Evolutionary conservation across 2,888 invertebrate species (phyloP), one percentile per base, ranked within the genome.

Genomic region (Beris morrisii): DNA sequence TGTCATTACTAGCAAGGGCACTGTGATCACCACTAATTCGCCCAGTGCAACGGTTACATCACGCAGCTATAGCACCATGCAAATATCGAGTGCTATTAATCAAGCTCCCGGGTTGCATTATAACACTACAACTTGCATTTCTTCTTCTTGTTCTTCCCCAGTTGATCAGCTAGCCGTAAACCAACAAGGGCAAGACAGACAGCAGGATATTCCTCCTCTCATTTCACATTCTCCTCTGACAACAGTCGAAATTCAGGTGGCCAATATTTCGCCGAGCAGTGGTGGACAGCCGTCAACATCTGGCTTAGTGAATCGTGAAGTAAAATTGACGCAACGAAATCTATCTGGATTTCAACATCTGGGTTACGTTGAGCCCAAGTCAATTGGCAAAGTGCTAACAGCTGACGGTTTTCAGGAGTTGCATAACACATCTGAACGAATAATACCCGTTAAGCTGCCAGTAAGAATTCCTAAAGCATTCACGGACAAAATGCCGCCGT

Each of bases 21-120:
- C 78, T 12, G 73, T 81, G 31, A 67, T 81, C 46, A 38, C 65
- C 55, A 63, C 32, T n/a, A 52, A 45, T 38, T 9, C 61, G 4
- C 79, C 79, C 5, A 79, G 80, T 48, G 75, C 79, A 1, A 38
- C 38, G 4, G 38, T 38, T 9, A 38, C 38, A 38, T 38, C 38
- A 3, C 38, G 38, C 5, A 38, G 38, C 38, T 38, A 7, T 38
- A 38, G 38, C 38, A 38, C 7, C 38, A 38, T 38, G 38, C 38
- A 38, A 38, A 38, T 38, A 9, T 38, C 38, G 9, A 38, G 38
- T 38, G 38, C 38, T 38, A 9, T 38, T 38, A 38, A 5, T 38
- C 38, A 38, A 38, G 38, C 38, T 7, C 9, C 38, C 9, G 38
- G 9, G 1, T 38, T 9, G 38, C 38, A 7, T 7, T 38, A 5